Percentiles rank a stretch among this genome's conserved stretches.
These are phyloP conservation scores for Epistrophe grossulariae DNA, from an alignment of 2,888 invertebrate genomes.

Conservation along the genomic window DNA sequence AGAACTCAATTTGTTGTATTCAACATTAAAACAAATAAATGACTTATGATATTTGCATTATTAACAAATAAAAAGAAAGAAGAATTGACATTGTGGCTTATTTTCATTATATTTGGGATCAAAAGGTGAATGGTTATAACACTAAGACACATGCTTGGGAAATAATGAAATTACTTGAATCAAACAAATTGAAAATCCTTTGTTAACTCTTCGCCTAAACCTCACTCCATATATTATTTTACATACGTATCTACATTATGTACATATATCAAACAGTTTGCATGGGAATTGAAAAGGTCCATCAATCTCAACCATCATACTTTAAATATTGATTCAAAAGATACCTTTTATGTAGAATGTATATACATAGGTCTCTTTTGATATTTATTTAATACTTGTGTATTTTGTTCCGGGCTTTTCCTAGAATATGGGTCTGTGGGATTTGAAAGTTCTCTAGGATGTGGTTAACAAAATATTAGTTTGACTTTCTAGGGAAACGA, in stretches of 20 bases:
- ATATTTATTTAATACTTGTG: conserved; percentile 3
- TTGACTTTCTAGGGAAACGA: conserved; percentile 7
- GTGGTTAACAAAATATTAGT: background rate
- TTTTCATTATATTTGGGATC: too few species aligned
- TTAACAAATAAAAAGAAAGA: too few species aligned
- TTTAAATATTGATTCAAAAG: conserved; percentile 22
- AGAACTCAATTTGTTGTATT: too few species aligned
- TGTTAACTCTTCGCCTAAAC: background rate
- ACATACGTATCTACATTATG: too few species aligned
- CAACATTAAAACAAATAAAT: too few species aligned
- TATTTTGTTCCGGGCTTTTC: background rate
- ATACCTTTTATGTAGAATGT: background rate
- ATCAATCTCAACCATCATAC: conserved; percentile 6
- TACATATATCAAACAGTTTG: background rate
- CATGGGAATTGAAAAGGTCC: background rate
- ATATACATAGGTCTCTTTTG: background rate
- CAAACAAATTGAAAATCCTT: background rate
- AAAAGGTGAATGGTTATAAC: too few species aligned
- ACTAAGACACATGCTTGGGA: background rate
- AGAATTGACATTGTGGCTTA: too few species aligned
- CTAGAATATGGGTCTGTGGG: background rate
- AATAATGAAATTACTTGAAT: background rate
- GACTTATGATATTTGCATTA: too few species aligned
- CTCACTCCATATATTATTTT: background rate
- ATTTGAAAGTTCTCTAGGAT: background rate